A percentile compares a stretch with the other conserved stretches of the same genome.
These are phyloP conservation scores for Ptilodon capucinus DNA, from an alignment of 2,888 invertebrate species.

Conservation along the genomic window DNA sequence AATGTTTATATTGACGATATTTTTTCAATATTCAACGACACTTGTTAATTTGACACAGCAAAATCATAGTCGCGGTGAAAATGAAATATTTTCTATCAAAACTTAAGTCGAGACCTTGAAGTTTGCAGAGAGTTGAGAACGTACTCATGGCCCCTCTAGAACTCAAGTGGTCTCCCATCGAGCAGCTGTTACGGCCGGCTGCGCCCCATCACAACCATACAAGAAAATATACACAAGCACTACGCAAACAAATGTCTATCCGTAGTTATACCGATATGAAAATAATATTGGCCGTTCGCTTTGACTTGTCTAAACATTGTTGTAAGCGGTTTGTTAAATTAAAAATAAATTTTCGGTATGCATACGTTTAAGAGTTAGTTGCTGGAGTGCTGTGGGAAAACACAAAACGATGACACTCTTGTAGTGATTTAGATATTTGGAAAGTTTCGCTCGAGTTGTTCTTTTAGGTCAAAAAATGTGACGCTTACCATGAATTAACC, in stretches of 20 bases:
- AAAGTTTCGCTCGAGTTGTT: not conserved
- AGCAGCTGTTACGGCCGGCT: constrained; percentile 67
- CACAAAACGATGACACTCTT: not conserved
- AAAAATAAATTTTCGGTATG: constrained; percentile 36
- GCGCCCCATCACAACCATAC: constrained; percentile 58
- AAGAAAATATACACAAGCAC: constrained; percentile 56
- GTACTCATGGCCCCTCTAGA: constrained; percentile 40
- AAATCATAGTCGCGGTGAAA: constrained; percentile 14
- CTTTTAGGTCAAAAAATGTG: no score
- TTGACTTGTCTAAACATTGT: constrained; percentile 56
- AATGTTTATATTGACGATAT: no score
- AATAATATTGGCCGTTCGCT: constrained; percentile 53
- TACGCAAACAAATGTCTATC: constrained; percentile 63
- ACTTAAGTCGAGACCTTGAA: constrained; percentile 35
- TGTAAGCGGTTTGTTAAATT: constrained; percentile 49
- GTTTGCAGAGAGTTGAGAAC: constrained; percentile 37
- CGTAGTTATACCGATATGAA: constrained; percentile 46
- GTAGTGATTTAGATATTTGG: not conserved
- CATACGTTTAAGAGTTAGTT: constrained; percentile 23
- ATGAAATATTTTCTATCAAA: constrained; percentile 34
- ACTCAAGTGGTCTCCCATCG: constrained; percentile 51
- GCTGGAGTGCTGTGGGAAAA: constrained; percentile 15
- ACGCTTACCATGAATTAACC: no score
- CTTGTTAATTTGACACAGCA: constrained; percentile 11
- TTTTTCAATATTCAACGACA: constrained; percentile 2